Conservation (phyloP, 2,888 invertebrate genomes). For the Sabatieria punctata region DNA sequence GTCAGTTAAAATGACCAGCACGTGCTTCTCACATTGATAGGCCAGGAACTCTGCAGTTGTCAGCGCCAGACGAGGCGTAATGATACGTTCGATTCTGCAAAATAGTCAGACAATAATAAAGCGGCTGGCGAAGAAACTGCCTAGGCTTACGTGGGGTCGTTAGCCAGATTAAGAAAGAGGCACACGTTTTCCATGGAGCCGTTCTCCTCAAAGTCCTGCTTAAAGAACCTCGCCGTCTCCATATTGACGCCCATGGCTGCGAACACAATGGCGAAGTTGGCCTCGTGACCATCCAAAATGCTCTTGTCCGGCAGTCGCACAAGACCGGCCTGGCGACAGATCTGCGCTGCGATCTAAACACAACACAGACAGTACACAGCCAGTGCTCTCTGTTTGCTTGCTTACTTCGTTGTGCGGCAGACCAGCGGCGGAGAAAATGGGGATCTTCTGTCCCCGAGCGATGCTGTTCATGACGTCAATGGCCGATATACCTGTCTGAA, state of each 20-base stretch:
- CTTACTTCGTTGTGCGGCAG: constrained; percentile 83
- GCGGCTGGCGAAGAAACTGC: no score
- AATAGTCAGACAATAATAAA: constrained; percentile 1
- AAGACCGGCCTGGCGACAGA: constrained; percentile 96
- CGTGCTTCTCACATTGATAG: constrained; percentile 99
- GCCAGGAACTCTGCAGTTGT: constrained; percentile 98
- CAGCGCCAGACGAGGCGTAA: constrained; percentile 89
- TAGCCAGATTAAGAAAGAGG: constrained; percentile 95
- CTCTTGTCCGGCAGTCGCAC: constrained; percentile 80
- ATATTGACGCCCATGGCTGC: constrained; percentile 85
- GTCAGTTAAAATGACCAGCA: constrained; percentile 91
- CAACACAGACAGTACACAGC: constrained; percentile 1
- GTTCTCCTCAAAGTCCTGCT: constrained; percentile 55
- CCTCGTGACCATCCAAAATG: constrained; percentile 79
- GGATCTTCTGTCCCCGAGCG: constrained; percentile 98
- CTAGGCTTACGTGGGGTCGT: constrained; percentile 75
- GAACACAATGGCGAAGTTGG: constrained; percentile 99
- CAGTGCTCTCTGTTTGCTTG: not conserved
- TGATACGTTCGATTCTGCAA: constrained; percentile 78
- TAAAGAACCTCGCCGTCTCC: constrained; percentile 98
- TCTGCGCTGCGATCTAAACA: constrained; percentile 85
- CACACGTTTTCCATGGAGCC: constrained; percentile 99
- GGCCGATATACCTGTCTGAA: constrained; percentile 94
- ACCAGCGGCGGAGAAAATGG: constrained; percentile 99
- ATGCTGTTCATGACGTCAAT: constrained; percentile 99